Conservation (phyloP, 2,888 invertebrate genomes). For the Erebia ligea region DNA sequence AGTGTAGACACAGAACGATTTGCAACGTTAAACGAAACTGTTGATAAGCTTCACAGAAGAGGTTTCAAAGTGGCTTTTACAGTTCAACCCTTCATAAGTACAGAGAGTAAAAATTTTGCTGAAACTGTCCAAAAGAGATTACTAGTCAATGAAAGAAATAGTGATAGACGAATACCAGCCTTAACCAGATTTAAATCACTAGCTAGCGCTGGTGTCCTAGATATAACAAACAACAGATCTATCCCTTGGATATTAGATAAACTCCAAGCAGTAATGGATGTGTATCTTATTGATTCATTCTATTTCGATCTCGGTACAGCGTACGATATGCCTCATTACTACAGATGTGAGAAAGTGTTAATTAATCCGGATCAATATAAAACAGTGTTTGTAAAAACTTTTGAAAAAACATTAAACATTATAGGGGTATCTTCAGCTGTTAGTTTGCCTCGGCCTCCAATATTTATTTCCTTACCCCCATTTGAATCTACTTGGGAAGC, state of each 20-base stretch:
- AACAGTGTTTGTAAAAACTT: slow-evolving; percentile 86
- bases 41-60: slow-evolving; percentile 90
- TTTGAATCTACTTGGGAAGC: slow-evolving; percentile 95
- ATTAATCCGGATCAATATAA: slow-evolving; percentile 93
- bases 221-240: slow-evolving; percentile 92
- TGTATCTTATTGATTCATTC: slow-evolving; percentile 92
- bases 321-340: slow-evolving; percentile 93
- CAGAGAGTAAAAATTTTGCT: slow-evolving; percentile 92
- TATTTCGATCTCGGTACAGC: slow-evolving; percentile 92
- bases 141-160: slow-evolving; percentile 91
- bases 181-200: slow-evolving; percentile 91
- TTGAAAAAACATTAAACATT: slow-evolving; percentile 85
- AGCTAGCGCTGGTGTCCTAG: slow-evolving; percentile 92
- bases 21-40: slow-evolving; percentile 89
- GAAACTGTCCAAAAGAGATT: slow-evolving; percentile 89
- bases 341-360: slow-evolving; percentile 88
- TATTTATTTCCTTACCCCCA: slow-evolving; percentile 93
- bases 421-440: slow-evolving; percentile 94
- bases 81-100: slow-evolving; percentile 95
- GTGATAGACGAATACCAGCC: slow-evolving; percentile 91
- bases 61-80: slow-evolving; percentile 94
- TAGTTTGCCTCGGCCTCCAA: slow-evolving; percentile 91
- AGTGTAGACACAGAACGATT: slow-evolving; percentile 91
- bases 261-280: slow-evolving; percentile 86
- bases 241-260: slow-evolving; percentile 91